A percentile compares a stretch with the other conserved stretches of the same genome.
These are phyloP conservation scores for Stomatorhinus ivindoensis DNA, from an alignment of 2,113 vertebrate species.

Conservation along the genomic window DNA sequence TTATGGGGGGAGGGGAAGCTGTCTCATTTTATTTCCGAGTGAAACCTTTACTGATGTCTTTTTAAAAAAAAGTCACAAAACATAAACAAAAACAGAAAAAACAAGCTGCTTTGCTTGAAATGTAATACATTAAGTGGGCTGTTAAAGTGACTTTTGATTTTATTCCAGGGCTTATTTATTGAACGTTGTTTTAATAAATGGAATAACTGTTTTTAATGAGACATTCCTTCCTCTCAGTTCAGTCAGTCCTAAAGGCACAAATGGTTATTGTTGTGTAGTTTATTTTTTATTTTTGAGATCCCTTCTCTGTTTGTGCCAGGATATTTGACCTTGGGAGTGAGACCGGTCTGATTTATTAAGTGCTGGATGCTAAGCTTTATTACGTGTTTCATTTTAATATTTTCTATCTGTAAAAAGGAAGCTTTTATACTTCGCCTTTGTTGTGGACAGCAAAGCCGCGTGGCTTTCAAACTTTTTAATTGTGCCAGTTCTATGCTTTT, in stretches of 20 bases:
- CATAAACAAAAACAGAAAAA: constrained; percentile 26
- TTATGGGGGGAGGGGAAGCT: constrained; percentile 24
- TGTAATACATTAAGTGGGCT: constrained; percentile 43
- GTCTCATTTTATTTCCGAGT: constrained; percentile 28
- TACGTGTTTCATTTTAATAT: constrained; percentile 57
- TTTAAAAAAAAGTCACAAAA: constrained; percentile 31
- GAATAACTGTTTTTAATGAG: constrained; percentile 41
- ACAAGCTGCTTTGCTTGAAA: constrained; percentile 38
- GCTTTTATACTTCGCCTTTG: constrained; percentile 64
- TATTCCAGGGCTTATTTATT: constrained; percentile 56
- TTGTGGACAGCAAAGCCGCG: constrained; percentile 55
- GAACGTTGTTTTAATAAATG: constrained; percentile 41
- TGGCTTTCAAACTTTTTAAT: constrained; percentile 49
- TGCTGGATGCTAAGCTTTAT: constrained; percentile 74
- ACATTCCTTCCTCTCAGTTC: constrained; percentile 40
- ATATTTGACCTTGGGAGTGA: constrained; percentile 56
- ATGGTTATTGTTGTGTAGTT: constrained; percentile 21
- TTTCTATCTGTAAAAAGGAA: constrained; percentile 59
- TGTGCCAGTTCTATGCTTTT: constrained; percentile 54
- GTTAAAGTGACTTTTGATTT: constrained; percentile 46
- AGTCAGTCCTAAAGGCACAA: constrained; percentile 30
- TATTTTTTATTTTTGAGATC: constrained; percentile 50
- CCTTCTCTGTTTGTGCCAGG: constrained; percentile 49
- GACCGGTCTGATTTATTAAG: constrained; percentile 56
- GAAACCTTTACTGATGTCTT: constrained; percentile 29